phyloP scores from a whole-genome alignment of 2,113 vertebrate genomes.

The Macrotis lagotis region DNA sequence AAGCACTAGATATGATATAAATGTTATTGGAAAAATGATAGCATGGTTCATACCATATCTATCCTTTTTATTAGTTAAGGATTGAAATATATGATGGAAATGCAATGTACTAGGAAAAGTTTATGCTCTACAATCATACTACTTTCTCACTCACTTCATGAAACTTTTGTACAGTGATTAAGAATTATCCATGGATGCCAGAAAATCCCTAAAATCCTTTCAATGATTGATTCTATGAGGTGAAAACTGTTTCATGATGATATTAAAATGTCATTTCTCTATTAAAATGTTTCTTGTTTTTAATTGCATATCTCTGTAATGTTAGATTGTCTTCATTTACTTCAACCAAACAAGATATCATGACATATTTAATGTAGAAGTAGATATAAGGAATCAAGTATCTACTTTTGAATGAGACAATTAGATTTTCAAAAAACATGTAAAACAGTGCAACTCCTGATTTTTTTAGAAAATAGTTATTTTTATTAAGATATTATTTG shows the following conservation, averaged over 20 bases:
- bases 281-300: not conserved
- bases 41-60: not conserved
- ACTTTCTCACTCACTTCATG: not conserved
- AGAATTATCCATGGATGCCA: not conserved
- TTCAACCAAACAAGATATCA: not conserved
- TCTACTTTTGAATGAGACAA: not conserved
- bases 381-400: not conserved
- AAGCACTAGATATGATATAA: not conserved
- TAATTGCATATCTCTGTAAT: not conserved
- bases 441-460: not conserved
- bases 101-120: not conserved
- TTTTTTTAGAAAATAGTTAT: not conserved
- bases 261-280: not conserved
- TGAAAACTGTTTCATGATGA: not conserved
- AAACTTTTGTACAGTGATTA: not conserved
- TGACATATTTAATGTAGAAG: not conserved
- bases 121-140: not conserved
- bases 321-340: not conserved
- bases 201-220: not conserved
- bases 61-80: not conserved
- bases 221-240: not conserved
- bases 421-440: not conserved
- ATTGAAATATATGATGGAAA: not conserved
- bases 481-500: too few relatives aligned
- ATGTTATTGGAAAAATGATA: not conserved